These are phyloP conservation scores for Otolemur garnettii DNA, from an alignment of 2,113 vertebrate species.

Conservation along the genomic window DNA sequence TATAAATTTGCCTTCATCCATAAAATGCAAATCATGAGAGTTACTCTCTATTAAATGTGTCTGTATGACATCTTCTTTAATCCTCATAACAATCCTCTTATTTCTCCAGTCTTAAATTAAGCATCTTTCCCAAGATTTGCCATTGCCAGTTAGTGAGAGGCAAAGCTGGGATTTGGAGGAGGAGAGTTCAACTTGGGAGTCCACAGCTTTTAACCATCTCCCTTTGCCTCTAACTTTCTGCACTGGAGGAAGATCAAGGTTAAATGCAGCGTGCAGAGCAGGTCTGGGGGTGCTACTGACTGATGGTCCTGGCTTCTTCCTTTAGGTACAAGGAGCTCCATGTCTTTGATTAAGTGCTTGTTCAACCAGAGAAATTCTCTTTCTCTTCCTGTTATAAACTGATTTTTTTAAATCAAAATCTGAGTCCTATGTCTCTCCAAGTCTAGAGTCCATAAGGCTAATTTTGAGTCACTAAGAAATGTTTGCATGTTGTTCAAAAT, in stretches of 20 bases:
- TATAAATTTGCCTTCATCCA: background rate
- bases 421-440: background rate
- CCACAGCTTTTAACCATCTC: background rate
- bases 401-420: slow-evolving; percentile 30
- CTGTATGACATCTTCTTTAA: background rate
- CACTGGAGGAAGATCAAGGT: background rate
- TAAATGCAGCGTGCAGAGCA: background rate
- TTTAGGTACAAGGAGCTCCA: background rate
- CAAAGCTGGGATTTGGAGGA: background rate
- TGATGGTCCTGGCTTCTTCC: background rate
- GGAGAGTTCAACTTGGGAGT: background rate
- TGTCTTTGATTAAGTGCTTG: background rate
- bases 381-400: slow-evolving; percentile 11
- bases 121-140: background rate
- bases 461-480: background rate
- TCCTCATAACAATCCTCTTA: background rate
- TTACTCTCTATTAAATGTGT: background rate
- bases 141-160: background rate
- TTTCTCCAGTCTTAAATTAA: background rate
- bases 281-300: too few species aligned
- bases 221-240: background rate
- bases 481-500: background rate
- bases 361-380: background rate
- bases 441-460: background rate
- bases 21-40: background rate